A percentile compares a stretch with the other conserved stretches of the same genome.
Conservation (phyloP, 2,113 vertebrate genomes). For the Serilophus lunatus region DNA sequence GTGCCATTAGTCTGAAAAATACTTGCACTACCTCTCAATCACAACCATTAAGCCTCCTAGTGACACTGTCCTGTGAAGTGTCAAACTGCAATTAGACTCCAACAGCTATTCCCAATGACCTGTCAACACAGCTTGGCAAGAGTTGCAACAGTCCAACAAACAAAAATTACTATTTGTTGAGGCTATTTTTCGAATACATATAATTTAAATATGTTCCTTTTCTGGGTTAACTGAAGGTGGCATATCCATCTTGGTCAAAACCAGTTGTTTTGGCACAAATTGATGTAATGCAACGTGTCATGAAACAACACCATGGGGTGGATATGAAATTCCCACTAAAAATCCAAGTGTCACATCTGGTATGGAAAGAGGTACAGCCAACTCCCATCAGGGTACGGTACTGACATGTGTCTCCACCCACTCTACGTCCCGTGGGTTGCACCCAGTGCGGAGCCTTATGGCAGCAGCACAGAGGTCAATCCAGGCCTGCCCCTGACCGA, state of each 20-base stretch:
- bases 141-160: background rate
- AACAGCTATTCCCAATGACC: background rate
- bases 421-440: fast-evolving
- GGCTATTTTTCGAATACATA: background rate
- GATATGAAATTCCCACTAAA: background rate
- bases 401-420: fast-evolving
- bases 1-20: background rate
- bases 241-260: background rate
- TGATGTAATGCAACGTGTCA: background rate
- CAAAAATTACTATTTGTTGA: background rate
- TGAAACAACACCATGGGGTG: fast-evolving
- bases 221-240: background rate
- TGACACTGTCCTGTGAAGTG: fast-evolving
- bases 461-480: fast-evolving
- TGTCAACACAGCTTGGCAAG: background rate
- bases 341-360: background rate
- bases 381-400: background rate
- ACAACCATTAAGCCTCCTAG: background rate
- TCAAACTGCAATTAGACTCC: background rate
- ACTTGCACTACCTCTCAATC: background rate
- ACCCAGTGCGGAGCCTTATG: fast-evolving
- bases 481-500: background rate
- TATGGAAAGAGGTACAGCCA: background rate
- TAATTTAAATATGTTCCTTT: background rate
- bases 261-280: no score